These are phyloP conservation scores for Porphyrio hochstetteri DNA, from an alignment of 2,113 vertebrate genomes.

Conservation along the genomic window DNA sequence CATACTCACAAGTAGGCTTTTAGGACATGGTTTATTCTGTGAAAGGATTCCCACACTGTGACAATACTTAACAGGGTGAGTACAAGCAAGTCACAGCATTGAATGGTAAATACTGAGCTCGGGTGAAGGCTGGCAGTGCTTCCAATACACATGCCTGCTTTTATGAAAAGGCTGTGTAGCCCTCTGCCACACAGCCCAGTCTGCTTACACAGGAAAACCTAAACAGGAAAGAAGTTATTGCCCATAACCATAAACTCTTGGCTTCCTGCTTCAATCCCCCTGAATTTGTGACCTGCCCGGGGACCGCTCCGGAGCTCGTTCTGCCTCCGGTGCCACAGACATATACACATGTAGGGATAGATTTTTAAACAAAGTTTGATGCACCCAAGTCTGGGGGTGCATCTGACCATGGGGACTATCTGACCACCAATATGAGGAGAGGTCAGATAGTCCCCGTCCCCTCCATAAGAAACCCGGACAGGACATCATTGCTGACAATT, in stretches of 20 bases:
- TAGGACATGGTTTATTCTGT: neutral
- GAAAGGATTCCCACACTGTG: neutral
- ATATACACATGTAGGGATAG: fast-evolving
- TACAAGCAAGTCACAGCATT: neutral
- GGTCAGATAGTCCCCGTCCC: neutral
- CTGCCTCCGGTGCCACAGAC: fast-evolving
- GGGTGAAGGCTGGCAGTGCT: neutral
- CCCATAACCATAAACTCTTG: fast-evolving
- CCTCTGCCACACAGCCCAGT: neutral
- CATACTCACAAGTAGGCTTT: neutral
- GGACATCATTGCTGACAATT: neutral
- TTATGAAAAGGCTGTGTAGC: neutral
- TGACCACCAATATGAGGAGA: neutral
- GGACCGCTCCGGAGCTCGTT: fast-evolving
- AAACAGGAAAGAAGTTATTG: neutral
- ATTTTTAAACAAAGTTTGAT: neutral
- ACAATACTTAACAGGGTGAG: neutral
- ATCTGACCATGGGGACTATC: too few relatives aligned
- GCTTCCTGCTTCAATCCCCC: fast-evolving
- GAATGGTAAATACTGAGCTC: neutral
- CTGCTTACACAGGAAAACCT: neutral
- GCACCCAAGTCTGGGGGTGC: neutral
- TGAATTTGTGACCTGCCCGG: neutral
- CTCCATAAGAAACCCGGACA: fast-evolving
- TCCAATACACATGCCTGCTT: neutral